A percentile compares a stretch with the other conserved stretches of the same genome.
phyloP scores from a whole-genome alignment of 53 echinoderm and acorn worm species.

The Patiria pectinifera region DNA sequence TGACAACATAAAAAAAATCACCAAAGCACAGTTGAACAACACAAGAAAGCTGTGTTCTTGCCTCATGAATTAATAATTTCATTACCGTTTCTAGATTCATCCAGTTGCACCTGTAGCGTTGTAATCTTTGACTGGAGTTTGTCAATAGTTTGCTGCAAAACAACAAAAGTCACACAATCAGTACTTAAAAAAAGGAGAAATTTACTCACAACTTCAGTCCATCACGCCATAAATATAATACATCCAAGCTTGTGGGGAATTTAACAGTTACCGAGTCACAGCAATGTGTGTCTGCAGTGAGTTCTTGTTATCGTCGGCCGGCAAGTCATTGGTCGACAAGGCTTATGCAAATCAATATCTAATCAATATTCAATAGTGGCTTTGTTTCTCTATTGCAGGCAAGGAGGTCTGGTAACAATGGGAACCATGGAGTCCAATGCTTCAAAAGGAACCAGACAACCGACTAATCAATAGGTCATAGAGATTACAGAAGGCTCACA shows the following conservation, averaged over 20 bases:
- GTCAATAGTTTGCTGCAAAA: slow-evolving; percentile 77
- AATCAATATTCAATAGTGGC: slow-evolving; percentile 23
- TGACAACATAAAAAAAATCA: not conserved
- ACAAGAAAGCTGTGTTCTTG: not conserved
- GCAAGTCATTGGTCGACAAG: not conserved
- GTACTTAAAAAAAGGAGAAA: not conserved
- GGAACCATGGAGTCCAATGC: not conserved
- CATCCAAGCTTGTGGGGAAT: not conserved
- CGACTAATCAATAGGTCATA: not conserved
- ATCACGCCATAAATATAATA: not conserved
- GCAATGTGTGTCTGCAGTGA: not conserved
- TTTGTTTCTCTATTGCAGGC: not conserved
- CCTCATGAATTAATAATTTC: not conserved
- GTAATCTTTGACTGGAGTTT: slow-evolving; percentile 83
- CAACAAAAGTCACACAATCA: slow-evolving; percentile 3
- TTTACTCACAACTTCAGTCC: not conserved
- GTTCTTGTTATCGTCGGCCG: not conserved
- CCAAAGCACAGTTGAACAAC: not conserved
- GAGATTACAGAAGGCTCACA: slow-evolving; percentile 6
- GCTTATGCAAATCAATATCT: slow-evolving; percentile 10
- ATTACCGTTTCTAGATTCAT: slow-evolving; percentile 81
- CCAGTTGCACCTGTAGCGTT: slow-evolving; percentile 76
- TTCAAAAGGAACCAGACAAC: slow-evolving; percentile 7
- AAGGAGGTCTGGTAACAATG: not conserved
- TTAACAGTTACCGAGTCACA: not conserved